Evolutionary conservation across 1,140 invertebrate genomes (phyloP), one percentile per base, ranked within the genome.

Genomic region (Eciton burchellii): DNA sequence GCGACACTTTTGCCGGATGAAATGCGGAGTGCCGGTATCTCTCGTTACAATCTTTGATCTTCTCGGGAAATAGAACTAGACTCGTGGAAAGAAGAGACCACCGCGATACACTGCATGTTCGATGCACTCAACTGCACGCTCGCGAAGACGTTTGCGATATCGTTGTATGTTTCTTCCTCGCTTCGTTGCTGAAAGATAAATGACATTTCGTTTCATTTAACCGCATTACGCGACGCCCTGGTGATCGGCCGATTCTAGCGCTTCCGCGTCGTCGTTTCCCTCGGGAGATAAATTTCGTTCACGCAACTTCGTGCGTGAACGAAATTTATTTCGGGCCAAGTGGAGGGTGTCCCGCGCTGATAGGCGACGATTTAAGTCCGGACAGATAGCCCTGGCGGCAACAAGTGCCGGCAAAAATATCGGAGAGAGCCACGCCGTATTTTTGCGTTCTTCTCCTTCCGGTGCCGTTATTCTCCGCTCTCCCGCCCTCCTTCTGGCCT

Each of bases 301-400:
- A 29, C 74, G 52, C 49, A 70, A 63, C 21, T 24, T 57, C 63
- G 52, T 70, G 74, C 74, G 74, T 79, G 63, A 35, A 70, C 49
- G 56, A 54, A 79, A 79, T 79, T 79, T 68, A 79, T 79, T 79
- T 79, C 74, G 24, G 24, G 63, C 21, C 74, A 29, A 19, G 16
- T 49, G 16, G 16, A 77, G 49, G 63, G 63, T 79, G 74, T 12
- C 63, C 21, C 52, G 68, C 49, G 24, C 63, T 56, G 74, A 79
- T 79, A 79, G 63, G 63, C 74, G 68, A 79, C 52, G 74, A 70
- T 79, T 79, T 79, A 79, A 79, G 74, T 79, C 29, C 41, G 56
- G 63, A 79, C 45, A 57, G 49, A 79, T 70, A 79, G 63, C 43
- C 43, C 62, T 19, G 35, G 45, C 62, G 60, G 73, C 63, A 79